phyloP scores from a whole-genome alignment of 2,888 invertebrate genomes.

The Nomada lathburiana region DNA sequence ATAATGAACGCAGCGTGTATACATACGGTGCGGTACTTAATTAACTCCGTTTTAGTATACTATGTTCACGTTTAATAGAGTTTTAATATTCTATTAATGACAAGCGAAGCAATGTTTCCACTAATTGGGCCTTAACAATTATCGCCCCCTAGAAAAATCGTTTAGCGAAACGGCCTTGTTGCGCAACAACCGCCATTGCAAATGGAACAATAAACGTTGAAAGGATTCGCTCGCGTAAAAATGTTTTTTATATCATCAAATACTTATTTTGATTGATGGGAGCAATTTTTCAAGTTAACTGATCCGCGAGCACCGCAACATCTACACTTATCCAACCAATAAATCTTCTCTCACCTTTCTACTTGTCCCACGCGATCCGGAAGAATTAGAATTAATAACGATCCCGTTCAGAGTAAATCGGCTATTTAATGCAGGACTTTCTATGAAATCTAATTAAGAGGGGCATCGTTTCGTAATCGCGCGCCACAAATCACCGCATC shows the following conservation, averaged over 20 bases:
- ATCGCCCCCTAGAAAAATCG: too few species aligned
- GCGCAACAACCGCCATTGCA: too few species aligned
- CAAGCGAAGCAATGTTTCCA: too few species aligned
- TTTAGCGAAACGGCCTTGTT: too few species aligned
- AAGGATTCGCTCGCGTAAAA: not conserved
- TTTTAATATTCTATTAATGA: too few species aligned
- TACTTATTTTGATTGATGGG: too few species aligned
- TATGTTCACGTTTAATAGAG: too few species aligned
- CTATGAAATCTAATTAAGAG: constrained; percentile 60
- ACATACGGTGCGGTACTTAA: too few species aligned
- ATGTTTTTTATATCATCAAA: too few species aligned
- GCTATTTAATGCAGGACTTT: constrained; percentile 37
- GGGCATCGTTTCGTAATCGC: constrained; percentile 56
- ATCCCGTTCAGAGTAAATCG: constrained; percentile 7
- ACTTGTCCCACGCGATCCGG: not conserved
- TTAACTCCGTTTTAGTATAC: too few species aligned
- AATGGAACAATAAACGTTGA: not conserved
- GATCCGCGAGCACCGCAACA: not conserved
- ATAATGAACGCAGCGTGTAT: too few species aligned
- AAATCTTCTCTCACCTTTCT: not conserved
- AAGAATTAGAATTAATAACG: constrained; percentile 30
- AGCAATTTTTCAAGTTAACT: not conserved
- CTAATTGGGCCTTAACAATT: too few species aligned
- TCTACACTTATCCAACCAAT: not conserved
- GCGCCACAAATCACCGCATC: constrained; percentile 69